Base-by-base conservation (phyloP, 2,797 vertebrate species). In the Sebastolobus alascanus region DNA sequence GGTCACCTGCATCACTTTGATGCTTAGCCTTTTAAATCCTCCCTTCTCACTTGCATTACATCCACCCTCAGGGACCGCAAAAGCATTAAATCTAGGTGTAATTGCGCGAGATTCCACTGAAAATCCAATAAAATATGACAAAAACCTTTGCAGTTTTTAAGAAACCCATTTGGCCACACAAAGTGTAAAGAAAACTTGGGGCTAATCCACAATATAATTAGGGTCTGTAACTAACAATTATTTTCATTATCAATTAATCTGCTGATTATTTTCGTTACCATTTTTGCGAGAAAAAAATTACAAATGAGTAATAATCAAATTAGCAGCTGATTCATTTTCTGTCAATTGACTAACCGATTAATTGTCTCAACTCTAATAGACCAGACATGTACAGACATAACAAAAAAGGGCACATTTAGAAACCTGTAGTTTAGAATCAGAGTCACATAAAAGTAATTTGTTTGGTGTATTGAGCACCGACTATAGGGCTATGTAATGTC, bases 1-100 rank as follows among this genome's bases (percentile, higher is more conserved):
- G 80, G 74, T 78, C 67, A 77, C 65, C 72, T 64, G 43, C 65
- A 71, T 68, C 68, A 58, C 63, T 31, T 29, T 67, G 22, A 65
- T 43, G 69, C 9, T 29, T 13, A n/a, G 38, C 14, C 22, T 64
- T 61, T 31, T 46, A 55, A 68, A 82, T 33, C 14, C 35, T 55
- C 20, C 33, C 14, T 20, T 37, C 10, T 72, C 2, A 50, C 27
- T 63, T 22, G 8, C 8, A 67, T 52, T 25, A 31, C 38, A 59
- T 35, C 22, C 27, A 63, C 25, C 31, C 12, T 40, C 7, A 6
- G 27, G n/a, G 43, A 70, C 22, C 13, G 14, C 8, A n/a, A 27
- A 52, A 35, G 56, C 22, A 37, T 31, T 0, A 20, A 64, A 43
- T 35, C 6, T 37, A n/a, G 7, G 1, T 1, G 4, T 18, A 22